These are phyloP conservation scores for Furnarius figulus DNA, from an alignment of 2,113 vertebrate genomes.

Conservation along the genomic window DNA sequence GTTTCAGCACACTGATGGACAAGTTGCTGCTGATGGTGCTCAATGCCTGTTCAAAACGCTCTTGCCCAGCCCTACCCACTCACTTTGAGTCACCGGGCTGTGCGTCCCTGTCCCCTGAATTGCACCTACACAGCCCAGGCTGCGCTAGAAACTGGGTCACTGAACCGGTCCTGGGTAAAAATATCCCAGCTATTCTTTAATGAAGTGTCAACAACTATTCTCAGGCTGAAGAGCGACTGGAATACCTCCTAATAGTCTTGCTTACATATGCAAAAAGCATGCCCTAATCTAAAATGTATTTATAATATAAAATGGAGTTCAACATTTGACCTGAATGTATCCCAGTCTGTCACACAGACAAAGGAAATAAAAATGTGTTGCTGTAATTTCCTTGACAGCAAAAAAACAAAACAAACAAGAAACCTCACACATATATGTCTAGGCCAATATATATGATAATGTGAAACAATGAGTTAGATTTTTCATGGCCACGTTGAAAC, in stretches of 20 bases:
- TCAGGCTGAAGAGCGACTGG: background rate
- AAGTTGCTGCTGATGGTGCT: background rate
- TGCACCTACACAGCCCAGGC: background rate
- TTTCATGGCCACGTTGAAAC: slow-evolving; percentile 19
- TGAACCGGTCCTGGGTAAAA: slow-evolving; percentile 19
- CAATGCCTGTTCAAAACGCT: background rate
- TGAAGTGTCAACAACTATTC: slow-evolving; percentile 56
- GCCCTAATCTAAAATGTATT: slow-evolving; percentile 34
- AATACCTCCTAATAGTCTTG: slow-evolving; percentile 33
- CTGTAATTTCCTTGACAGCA: slow-evolving; percentile 57
- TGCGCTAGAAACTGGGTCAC: background rate
- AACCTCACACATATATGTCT: slow-evolving; percentile 35
- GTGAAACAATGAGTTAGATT: slow-evolving; percentile 53
- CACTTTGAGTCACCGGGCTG: fast-evolving
- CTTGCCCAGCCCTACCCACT: background rate
- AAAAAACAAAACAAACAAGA: slow-evolving; percentile 53
- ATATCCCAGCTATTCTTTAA: slow-evolving; percentile 52
- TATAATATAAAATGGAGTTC: slow-evolving; percentile 31
- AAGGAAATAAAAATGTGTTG: slow-evolving; percentile 54
- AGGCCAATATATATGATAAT: slow-evolving; percentile 50
- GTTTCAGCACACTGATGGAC: background rate
- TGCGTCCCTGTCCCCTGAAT: background rate
- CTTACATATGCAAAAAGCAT: slow-evolving; percentile 42
- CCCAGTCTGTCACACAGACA: slow-evolving; percentile 22
- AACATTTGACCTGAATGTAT: background rate